Evolutionary conservation across 2,113 vertebrate species (phyloP).

Genomic region (Anguilla rostrata): DNA sequence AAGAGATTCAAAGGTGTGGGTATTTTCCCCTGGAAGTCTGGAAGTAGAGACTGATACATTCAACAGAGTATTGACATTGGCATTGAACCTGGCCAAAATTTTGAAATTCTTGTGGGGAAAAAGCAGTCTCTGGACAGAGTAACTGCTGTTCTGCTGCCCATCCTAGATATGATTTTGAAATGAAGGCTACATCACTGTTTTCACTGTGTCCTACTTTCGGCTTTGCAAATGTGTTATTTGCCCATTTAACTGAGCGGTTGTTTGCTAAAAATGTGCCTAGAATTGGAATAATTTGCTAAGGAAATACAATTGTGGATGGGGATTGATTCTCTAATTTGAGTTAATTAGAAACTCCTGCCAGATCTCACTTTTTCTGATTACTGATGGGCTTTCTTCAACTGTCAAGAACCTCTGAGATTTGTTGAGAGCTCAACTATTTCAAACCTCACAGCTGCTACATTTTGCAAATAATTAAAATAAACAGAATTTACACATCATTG

Average conservation of each 20-base stretch:
- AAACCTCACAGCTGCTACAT: background rate
- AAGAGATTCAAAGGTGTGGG: background rate
- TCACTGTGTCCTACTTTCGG: background rate
- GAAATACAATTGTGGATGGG: background rate
- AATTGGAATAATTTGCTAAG: background rate
- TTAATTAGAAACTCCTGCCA: conserved; percentile 7
- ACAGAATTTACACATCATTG: background rate
- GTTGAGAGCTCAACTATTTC: background rate
- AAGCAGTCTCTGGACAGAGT: background rate
- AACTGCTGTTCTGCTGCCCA: too few relatives aligned
- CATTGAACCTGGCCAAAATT: background rate
- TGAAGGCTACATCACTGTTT: background rate
- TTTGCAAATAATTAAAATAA: background rate
- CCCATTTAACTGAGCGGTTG: background rate
- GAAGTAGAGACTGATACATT: background rate
- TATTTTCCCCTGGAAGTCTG: background rate
- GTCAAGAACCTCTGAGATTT: background rate
- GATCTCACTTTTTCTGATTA: background rate
- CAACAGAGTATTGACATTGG: background rate
- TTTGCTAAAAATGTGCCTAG: background rate
- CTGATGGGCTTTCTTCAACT: background rate
- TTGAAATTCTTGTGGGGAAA: background rate
- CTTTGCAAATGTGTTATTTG: background rate
- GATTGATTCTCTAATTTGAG: background rate
- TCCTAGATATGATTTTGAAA: background rate